Evolutionary conservation across 2,888 invertebrate genomes (phyloP), one percentile per base, ranked within the genome.

Genomic region (Aricia artaxerxes): DNA sequence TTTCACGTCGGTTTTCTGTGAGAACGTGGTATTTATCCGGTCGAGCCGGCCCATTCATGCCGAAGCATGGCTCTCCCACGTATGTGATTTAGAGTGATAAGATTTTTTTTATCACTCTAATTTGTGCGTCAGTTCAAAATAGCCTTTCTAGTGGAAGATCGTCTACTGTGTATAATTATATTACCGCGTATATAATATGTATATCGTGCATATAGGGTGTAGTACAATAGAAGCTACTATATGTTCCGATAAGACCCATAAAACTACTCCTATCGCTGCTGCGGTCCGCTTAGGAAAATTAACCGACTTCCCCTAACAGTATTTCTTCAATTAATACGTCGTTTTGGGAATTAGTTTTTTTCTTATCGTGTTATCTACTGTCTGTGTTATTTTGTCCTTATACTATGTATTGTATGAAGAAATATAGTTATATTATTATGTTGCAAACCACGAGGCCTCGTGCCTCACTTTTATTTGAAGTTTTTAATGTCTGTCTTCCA

Each of bases 401-500:
- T 61, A 61, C 24, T 61, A 61, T 16, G 57, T 16, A 57, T 13
- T 61, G 24, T 61, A 61, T 61, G n/a, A n/a, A 7, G 5, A n/a
- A 24, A 24, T n/a, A 24, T 60, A 60, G 13, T 16, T 60, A 85
- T 84, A 86, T 44, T 84, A 86, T 44, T 7, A 44, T 44, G 44
- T 44, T 44, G 2, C 44, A 44, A 44, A 9, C 9, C 44, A 44
- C 44, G 9, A 44, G 44, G 44, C 44, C 24, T 24, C 24, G 24
- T 24, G 24, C 24, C 24, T 24, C 24, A 44, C 9, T 9, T 7
- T 44, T 44, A 2, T 44, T 44, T 9, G 0, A 44, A 44, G 44
- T 44, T 44, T 40, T 40, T 44, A 44, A 38, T 38, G 44, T 9
- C 9, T 44, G 44, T 44, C 9, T 9, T 4, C 7, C 7, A 1